Evolutionary conservation across 35 echinoderm and acorn worm genomes (phyloP).

Genomic region (Lytechinus pictus): DNA sequence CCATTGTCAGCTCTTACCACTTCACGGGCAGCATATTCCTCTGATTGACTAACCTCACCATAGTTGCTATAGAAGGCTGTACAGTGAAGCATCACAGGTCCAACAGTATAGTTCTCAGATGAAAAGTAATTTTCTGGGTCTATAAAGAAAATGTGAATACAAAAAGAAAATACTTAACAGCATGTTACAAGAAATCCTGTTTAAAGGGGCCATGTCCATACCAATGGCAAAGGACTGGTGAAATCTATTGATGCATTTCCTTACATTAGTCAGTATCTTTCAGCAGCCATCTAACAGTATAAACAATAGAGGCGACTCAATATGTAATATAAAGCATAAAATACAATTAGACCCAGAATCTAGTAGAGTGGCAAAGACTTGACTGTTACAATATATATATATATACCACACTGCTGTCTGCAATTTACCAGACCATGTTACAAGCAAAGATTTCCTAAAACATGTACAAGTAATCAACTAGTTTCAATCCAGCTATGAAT

Average conservation of each 20-base stretch:
- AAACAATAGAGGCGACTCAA: too few relatives aligned
- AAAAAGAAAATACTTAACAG: neutral
- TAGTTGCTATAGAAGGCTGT: conserved; percentile 74
- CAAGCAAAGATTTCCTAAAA: too few relatives aligned
- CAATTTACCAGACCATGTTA: too few relatives aligned
- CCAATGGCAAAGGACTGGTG: neutral
- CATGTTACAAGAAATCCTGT: neutral
- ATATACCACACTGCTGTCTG: too few relatives aligned
- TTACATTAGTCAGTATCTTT: neutral
- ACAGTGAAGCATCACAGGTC: conserved; percentile 76
- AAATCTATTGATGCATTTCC: neutral
- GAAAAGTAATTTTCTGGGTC: conserved; percentile 73
- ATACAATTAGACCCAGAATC: too few relatives aligned
- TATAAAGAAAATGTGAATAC: neutral
- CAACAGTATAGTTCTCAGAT: conserved; percentile 49
- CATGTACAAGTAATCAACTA: too few relatives aligned
- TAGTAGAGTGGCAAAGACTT: too few relatives aligned
- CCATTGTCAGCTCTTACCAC: conserved; percentile 34
- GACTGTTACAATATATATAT: too few relatives aligned
- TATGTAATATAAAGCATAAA: too few relatives aligned
- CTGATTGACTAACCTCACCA: neutral
- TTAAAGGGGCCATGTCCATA: neutral
- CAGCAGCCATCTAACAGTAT: too few relatives aligned
- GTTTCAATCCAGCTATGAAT: too few relatives aligned
- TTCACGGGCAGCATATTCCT: conserved; percentile 40